A percentile compares a stretch with the other conserved stretches of the same genome.
phyloP scores from a whole-genome alignment of 2,797 vertebrate species.

The Cryptoprocta ferox region DNA sequence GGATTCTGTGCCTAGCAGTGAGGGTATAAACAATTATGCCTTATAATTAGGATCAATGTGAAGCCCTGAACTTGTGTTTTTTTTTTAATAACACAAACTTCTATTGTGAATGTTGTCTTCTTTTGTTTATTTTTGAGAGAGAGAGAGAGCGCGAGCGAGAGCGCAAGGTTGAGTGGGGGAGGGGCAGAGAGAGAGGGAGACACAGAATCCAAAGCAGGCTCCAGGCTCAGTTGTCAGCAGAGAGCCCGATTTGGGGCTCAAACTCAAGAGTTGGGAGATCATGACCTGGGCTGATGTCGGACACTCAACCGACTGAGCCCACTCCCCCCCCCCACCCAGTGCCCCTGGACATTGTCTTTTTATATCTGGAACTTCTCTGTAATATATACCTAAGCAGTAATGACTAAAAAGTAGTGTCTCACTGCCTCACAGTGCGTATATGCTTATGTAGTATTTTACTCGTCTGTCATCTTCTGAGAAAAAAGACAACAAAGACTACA shows the following conservation, averaged over 20 bases:
- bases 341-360: not conserved
- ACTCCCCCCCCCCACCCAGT: no score
- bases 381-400: slow-evolving; percentile 49
- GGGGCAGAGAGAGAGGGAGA: no score
- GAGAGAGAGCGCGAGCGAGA: no score
- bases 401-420: slow-evolving; percentile 68
- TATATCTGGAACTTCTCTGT: slow-evolving; percentile 65
- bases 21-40: slow-evolving; percentile 59
- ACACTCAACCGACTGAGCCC: no score
- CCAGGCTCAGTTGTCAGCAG: no score
- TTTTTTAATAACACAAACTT: slow-evolving; percentile 10
- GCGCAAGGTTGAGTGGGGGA: no score
- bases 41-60: slow-evolving; percentile 25
- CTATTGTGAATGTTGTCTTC: not conserved
- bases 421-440: not conserved
- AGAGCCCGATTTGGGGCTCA: no score
- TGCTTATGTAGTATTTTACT: not conserved
- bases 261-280: no score
- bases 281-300: no score
- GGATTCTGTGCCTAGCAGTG: slow-evolving; percentile 36
- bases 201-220: no score
- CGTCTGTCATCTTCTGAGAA: not conserved
- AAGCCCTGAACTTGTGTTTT: slow-evolving; percentile 55
- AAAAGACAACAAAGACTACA: not conserved
- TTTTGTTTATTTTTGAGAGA: no score